Percentiles rank a stretch among this genome's conserved stretches.
phyloP scores from a whole-genome alignment of 2,888 invertebrate genomes.

The Oxyscelio sp. region DNA sequence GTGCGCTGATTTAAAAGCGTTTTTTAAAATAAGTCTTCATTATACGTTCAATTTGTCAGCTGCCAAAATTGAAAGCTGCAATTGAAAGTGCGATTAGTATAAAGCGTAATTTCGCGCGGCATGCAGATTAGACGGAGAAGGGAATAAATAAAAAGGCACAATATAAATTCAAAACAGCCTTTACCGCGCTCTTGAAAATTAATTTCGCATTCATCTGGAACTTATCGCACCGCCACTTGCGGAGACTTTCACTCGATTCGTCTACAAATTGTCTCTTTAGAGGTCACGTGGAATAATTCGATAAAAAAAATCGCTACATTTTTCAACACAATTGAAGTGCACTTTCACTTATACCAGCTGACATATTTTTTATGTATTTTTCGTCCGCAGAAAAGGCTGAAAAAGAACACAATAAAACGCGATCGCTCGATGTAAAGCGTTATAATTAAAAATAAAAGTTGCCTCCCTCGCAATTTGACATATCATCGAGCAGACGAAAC shows the following conservation, averaged over 20 bases:
- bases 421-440: neutral
- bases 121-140: no score
- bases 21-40: constrained; percentile 24
- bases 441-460: neutral
- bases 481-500: constrained; percentile 36
- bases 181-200: no score
- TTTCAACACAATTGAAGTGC: constrained; percentile 5
- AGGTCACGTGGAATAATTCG: constrained; percentile 34
- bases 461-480: constrained; percentile 28
- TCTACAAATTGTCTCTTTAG: constrained; percentile 32
- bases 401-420: no score
- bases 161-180: no score
- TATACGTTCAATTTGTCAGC: constrained; percentile 3
- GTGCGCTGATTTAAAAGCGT: constrained; percentile 30
- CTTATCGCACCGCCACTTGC: neutral
- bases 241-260: constrained; percentile 42
- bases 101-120: no score
- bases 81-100: no score
- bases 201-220: neutral
- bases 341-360: constrained; percentile 50
- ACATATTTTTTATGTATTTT: constrained; percentile 2
- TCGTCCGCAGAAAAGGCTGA: neutral
- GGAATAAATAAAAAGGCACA: no score
- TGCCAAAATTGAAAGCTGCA: neutral
- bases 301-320: constrained; percentile 33